Evolutionary conservation across 2,113 vertebrate species (phyloP).

Genomic region (Colaptes auratus): DNA sequence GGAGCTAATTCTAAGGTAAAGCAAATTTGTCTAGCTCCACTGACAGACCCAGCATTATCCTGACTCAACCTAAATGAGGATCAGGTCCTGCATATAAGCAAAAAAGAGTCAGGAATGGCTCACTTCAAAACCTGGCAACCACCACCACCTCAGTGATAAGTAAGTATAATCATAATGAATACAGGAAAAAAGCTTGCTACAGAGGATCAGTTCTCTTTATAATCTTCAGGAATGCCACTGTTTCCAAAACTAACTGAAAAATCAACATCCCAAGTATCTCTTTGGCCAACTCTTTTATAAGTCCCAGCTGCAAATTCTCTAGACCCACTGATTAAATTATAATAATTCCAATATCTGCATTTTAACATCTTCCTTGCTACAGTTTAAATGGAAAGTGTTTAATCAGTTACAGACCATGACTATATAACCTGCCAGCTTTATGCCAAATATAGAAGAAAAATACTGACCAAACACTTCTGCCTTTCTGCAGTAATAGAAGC

Average conservation of each 20-base stretch:
- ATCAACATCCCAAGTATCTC: not conserved
- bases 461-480: not conserved
- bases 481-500: not conserved
- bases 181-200: not conserved
- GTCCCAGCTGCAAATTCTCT: not conserved
- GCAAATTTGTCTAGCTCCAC: not conserved
- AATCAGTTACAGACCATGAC: not conserved
- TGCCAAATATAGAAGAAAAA: slow-evolving; percentile 13
- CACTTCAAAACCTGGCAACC: not conserved
- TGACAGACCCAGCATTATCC: not conserved
- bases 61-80: not conserved
- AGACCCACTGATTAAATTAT: not conserved
- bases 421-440: not conserved
- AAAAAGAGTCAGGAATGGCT: not conserved
- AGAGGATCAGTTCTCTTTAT: not conserved
- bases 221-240: not conserved
- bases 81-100: not conserved
- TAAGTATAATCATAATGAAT: not conserved
- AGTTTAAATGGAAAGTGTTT: not conserved
- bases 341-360: not conserved
- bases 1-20: not conserved
- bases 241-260: not conserved
- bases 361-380: not conserved
- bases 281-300: not conserved
- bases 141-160: not conserved